phyloP scores from a whole-genome alignment of 2,888 invertebrate species.

The Raillietiella orientalis region DNA sequence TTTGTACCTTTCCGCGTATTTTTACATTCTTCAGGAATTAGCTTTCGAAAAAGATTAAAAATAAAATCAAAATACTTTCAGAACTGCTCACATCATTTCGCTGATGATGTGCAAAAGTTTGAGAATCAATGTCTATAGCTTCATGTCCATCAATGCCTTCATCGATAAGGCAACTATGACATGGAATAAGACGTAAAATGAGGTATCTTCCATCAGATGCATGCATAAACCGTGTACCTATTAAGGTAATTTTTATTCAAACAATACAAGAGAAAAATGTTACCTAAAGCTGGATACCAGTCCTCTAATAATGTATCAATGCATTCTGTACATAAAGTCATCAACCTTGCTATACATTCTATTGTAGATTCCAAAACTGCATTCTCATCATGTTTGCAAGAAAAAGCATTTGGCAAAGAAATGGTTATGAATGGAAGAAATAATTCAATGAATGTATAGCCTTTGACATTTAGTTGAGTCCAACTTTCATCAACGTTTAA shows the following conservation, averaged over 20 bases:
- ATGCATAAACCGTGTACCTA: conserved; percentile 82
- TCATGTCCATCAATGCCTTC: no score
- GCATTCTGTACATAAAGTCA: conserved; percentile 71
- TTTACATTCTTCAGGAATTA: no score
- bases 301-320: conserved; percentile 85
- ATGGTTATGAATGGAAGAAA: conserved; percentile 35
- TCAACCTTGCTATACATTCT: conserved; percentile 40
- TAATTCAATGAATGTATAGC: conserved; percentile 54
- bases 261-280: conserved; percentile 6
- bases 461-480: conserved; percentile 44
- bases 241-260: conserved; percentile 11
- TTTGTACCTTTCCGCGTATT: no score
- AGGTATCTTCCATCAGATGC: conserved; percentile 47
- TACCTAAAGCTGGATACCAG: conserved; percentile 73
- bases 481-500: conserved; percentile 53
- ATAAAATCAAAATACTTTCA: no score
- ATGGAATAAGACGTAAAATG: conserved; percentile 63
- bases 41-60: no score
- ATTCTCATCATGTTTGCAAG: conserved; percentile 9
- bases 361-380: conserved; percentile 36
- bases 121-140: no score
- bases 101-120: no score
- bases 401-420: conserved; percentile 19
- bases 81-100: no score
- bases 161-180: conserved; percentile 67